Evolutionary conservation across 2,888 invertebrate species (phyloP), one percentile per base, ranked within the genome.

Genomic region (Torymus tubicola): DNA sequence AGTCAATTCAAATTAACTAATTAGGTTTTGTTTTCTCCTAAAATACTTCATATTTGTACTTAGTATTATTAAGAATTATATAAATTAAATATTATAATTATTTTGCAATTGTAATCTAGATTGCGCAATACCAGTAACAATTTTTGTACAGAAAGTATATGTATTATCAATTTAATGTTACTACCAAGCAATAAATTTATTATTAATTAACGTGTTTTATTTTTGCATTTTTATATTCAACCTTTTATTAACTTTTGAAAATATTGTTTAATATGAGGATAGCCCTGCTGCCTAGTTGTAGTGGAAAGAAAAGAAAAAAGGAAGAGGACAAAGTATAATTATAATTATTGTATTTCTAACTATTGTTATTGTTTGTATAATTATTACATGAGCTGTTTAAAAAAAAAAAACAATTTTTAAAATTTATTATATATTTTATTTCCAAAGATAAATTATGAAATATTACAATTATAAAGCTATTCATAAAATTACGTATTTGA

Each of bases 131-230:
- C 68, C 71, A 63, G 75, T 42, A 72, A 75, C 64, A 78, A 82
- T 82, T 85, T 84, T 87, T 88, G 87, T 88, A 88, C 88, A 88
- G 88, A 85, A 81, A 82, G 73, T 77, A 83, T 86, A 85, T 86
- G 84, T 85, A 85, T 85, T 83, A 82, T 84, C 84, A 85, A 50
- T 72, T 21, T 53, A 68, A 72, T 68, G 76, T 72, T 61, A 63
- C 42, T 63, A 58, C 3, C 68, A 80, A 72, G 50, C 13, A 80
- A 77, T 68, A 68, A 63, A 68, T 72, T 58, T 18, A 70, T 78
- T 67, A 65, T 50, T 61, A 63, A 76, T 72, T 60, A 24, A 60
- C 68, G 63, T 3, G 31, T 31, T 31, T 31, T 31, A 31, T 24
- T 61, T 12, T 50, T 24, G 11, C 14, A 67, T 63, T 61, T 31